phyloP scores from a whole-genome alignment of 2,113 vertebrate genomes.

The Myrmophylax atrothorax region DNA sequence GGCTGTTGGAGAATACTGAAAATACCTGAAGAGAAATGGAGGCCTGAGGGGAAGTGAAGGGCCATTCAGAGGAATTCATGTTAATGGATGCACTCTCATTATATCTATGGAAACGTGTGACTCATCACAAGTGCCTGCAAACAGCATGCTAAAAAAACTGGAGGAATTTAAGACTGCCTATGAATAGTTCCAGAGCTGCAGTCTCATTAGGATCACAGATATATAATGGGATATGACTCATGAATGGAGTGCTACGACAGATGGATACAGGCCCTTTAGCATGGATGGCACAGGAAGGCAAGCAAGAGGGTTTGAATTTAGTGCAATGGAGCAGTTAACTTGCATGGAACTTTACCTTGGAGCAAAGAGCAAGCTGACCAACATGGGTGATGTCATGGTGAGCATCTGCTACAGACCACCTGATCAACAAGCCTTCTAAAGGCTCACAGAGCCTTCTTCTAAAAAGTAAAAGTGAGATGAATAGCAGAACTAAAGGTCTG shows the following conservation, averaged over 20 bases:
- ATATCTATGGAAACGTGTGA: background rate
- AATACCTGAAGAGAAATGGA: background rate
- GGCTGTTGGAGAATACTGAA: background rate
- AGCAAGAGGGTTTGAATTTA: background rate
- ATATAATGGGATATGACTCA: background rate
- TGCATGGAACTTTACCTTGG: background rate
- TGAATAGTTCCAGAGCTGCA: background rate
- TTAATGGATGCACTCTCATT: background rate
- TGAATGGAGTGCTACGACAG: background rate
- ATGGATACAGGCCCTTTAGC: background rate
- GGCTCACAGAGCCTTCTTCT: background rate
- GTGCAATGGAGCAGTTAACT: background rate
- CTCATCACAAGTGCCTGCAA: background rate
- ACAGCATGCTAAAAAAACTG: background rate
- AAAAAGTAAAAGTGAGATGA: background rate
- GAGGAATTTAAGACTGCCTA: background rate
- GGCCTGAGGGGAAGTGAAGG: background rate
- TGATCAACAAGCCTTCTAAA: background rate
- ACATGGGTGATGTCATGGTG: background rate
- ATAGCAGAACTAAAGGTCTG: background rate
- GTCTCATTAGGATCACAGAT: background rate
- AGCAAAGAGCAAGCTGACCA: background rate
- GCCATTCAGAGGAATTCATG: background rate
- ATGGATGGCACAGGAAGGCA: background rate
- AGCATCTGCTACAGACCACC: background rate